Conservation (phyloP, 23 tunicate species). For the Phallusia fumigata region DNA sequence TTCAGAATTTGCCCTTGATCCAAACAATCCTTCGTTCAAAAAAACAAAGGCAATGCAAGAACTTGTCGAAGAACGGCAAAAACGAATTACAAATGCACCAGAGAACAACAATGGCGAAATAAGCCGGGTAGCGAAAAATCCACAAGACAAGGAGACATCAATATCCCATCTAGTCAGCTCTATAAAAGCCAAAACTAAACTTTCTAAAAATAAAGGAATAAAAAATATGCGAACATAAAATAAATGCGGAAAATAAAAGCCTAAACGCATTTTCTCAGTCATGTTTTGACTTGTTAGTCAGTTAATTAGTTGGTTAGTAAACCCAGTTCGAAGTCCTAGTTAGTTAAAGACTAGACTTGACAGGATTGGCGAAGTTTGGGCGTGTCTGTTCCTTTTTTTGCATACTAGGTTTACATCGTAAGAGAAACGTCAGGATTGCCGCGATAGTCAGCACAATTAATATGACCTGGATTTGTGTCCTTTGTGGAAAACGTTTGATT, state of each 20-base stretch:
- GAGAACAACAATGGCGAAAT: not conserved
- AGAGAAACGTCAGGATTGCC: too few species aligned
- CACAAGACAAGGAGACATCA: not conserved
- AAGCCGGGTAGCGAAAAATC: not conserved
- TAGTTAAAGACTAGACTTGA: too few species aligned
- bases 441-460: too few species aligned
- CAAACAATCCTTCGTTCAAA: constrained; percentile 68
- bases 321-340: too few species aligned
- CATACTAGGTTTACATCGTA: too few species aligned
- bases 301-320: too few species aligned
- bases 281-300: too few species aligned
- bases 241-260: not conserved
- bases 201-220: constrained; percentile 24
- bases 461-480: too few species aligned
- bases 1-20: constrained; percentile 72
- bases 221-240: not conserved
- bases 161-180: constrained; percentile 23
- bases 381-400: too few species aligned
- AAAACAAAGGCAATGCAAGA: constrained; percentile 83
- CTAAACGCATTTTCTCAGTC: too few species aligned
- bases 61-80: constrained; percentile 62
- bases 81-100: not conserved
- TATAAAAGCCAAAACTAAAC: constrained; percentile 39
- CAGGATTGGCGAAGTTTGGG: too few species aligned
- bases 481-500: too few species aligned